Evolutionary conservation across 2,888 invertebrate genomes (phyloP), one percentile per base, ranked within the genome.

Genomic region (Prostheceraeus crozeri): DNA sequence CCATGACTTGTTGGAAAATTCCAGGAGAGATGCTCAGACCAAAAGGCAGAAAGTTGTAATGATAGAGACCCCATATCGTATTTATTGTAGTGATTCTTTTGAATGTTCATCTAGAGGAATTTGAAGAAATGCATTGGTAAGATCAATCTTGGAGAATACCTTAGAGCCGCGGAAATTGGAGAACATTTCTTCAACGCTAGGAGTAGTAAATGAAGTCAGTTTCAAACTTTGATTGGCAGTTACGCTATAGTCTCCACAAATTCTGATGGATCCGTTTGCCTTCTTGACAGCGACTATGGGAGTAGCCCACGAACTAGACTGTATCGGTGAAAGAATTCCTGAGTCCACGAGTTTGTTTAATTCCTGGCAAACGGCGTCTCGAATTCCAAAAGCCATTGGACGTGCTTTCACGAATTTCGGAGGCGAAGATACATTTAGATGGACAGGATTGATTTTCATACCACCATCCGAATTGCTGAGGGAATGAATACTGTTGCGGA

Each of bases 111-210:
- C 33, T 10, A 33, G 33, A 8, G 33, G 33, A 33, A 33, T 33
- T 33, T 33, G 33, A 10, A 33, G n/a, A n/a, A 33, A 33, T 33
- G 33, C 33, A 40, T 48, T 48, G 23, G 23, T 16, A 10, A 48
- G 27, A 48, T 48, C 48, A 11, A 48, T 28, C 14, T 48, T 48
- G 23, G 48, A 48, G 14, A 48, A 21, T 4, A 48, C 14, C 4
- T 4, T 48, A 48, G 23, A 48, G 25, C 23, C 48, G n/a, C 19
- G n/a, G n/a, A 40, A 40, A 6, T 23, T 28, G 25, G 27, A 21
- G 27, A 48, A 48, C 23, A 48, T 48, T 25, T 48, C 48, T 48
- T 48, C 48, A n/a, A n/a, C n/a, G n/a, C n/a, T n/a, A 25, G 48
- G 48, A 25, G 48, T 48, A 10, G 23, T 48, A 28, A 6, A n/a